phyloP scores from a whole-genome alignment of 2,113 vertebrate species.

The Gyps fulvus region DNA sequence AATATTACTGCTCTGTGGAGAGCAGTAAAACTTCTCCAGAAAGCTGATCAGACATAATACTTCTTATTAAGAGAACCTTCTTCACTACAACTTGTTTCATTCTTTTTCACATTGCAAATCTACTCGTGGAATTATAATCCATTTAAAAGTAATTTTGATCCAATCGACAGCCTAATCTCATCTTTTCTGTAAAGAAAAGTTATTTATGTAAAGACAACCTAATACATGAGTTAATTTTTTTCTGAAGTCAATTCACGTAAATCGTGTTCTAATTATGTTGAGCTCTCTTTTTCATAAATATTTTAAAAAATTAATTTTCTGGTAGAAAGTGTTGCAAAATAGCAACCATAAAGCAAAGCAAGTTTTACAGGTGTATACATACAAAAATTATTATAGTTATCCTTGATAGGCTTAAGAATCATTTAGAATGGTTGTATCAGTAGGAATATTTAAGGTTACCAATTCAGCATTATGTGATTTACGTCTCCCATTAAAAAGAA shows the following conservation, averaged over 20 bases:
- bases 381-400: neutral
- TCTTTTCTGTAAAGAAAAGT: neutral
- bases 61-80: neutral
- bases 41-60: neutral
- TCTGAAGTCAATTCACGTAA: neutral
- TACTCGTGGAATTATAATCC: neutral
- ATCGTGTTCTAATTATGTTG: neutral
- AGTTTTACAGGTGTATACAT: neutral
- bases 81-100: neutral
- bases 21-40: slow-evolving; percentile 46
- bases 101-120: neutral
- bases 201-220: neutral
- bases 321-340: neutral
- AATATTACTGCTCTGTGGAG: slow-evolving; percentile 32
- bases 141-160: neutral
- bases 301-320: neutral
- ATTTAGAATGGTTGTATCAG: neutral
- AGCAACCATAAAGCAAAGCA: neutral
- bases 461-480: neutral
- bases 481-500: neutral
- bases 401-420: neutral
- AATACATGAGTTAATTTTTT: neutral
- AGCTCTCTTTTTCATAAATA: neutral
- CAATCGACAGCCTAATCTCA: neutral
- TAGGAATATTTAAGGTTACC: neutral